Evolutionary conservation across 2,888 invertebrate genomes (phyloP), one percentile per base, ranked within the genome.

Genomic region (Oligia strigilis): DNA sequence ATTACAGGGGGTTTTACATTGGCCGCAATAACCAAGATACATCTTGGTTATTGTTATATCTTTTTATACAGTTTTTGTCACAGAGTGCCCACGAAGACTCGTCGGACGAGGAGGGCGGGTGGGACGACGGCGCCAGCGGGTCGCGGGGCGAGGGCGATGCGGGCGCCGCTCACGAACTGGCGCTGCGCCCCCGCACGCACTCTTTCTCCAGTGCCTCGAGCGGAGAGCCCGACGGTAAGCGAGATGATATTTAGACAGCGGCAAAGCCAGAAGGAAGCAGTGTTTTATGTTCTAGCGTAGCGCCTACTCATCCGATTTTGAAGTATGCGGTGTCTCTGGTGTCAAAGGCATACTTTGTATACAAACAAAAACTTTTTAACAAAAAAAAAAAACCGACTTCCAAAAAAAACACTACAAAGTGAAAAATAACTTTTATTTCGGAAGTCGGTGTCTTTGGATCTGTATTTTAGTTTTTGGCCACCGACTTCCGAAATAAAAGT

Each of bases 111-210:
- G 96, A 96, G 81, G 95, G 92, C 0, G 96, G 95, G 0, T 99
- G 99, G 71, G 98, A 99, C 92, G 95, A 93, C 6, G 91, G 90
- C 0, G 90, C 87, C 5, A 83, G 87, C 19, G 90, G 87, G 11
- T 87, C 88, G 29, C 88, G 92, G 5, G 91, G 94, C 23, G 94
- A 94, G 82, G 91, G 94, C 0, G 95, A 95, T 85, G 89, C 90
- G 2, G 90, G 91, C 6, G 85, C 83, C 0, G 82, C 92, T 11
- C 94, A 94, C 79, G 96, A 95, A 2, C 85, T 94, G 0, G 89
- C 90, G 17, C 84, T 94, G 86, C 93, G 95, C 40, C 90, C 92
- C 69, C 93, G 96, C 78, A 93, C 95, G 3, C 96, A 97, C 85
- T 96, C 96, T 52, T 95, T 95, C 87, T 96, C 96, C 64, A 97